Evolutionary conservation across 2,797 vertebrate species (phyloP).

Genomic region (Falco peregrinus): DNA sequence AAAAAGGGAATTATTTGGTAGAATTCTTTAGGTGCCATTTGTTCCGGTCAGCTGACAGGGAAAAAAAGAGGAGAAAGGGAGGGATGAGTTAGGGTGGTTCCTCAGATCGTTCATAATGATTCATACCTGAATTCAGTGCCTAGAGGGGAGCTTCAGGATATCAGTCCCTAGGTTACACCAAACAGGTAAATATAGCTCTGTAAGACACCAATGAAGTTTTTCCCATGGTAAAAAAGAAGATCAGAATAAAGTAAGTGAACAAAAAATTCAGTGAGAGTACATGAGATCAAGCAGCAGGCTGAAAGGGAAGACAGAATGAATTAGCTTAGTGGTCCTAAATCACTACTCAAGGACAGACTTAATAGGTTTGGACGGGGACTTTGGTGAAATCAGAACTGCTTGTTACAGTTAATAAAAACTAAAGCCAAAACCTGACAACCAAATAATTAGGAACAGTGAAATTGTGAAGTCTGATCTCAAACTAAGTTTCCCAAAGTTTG

Average conservation of each 20-base stretch:
- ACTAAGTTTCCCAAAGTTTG: background rate
- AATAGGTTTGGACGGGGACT: background rate
- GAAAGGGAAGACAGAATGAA: background rate
- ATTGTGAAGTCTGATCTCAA: background rate
- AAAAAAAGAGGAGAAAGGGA: background rate
- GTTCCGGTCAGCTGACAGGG: background rate
- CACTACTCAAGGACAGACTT: background rate
- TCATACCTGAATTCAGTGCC: background rate
- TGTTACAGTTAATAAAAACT: background rate
- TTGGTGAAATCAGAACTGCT: background rate
- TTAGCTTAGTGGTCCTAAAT: background rate
- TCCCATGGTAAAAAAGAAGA: background rate
- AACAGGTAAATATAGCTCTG: background rate
- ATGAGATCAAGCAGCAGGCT: background rate
- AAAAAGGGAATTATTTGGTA: background rate
- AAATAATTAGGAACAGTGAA: background rate
- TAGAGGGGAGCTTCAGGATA: background rate
- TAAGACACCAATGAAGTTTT: background rate
- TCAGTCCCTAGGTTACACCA: background rate
- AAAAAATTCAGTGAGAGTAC: background rate
- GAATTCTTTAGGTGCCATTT: background rate
- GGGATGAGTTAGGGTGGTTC: background rate
- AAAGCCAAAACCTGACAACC: background rate
- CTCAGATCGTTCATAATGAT: background rate
- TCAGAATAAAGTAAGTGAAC: background rate